These are phyloP conservation scores for Eremobia ochroleuca DNA, from an alignment of 2,888 invertebrate species.

Conservation along the genomic window DNA sequence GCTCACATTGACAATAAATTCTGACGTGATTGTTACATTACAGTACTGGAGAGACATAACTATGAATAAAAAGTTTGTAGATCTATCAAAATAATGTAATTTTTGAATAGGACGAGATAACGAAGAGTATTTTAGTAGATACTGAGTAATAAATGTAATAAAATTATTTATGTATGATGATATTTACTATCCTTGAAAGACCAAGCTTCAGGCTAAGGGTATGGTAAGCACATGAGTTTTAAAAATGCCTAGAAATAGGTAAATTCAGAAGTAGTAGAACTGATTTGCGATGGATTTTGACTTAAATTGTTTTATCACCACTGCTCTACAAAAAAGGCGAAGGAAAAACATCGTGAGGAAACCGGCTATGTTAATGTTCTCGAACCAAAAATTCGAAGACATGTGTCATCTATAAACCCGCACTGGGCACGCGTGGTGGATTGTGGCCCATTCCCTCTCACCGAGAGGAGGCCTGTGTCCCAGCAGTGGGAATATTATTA, in stretches of 20 bases:
- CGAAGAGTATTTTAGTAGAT: not conserved
- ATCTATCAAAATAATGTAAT: not conserved
- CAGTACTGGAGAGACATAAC: not conserved
- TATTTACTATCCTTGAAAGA: not conserved
- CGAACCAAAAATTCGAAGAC: not conserved
- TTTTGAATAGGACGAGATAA: not conserved
- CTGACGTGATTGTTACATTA: conserved; percentile 10
- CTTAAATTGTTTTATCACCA: not conserved
- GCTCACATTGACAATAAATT: conserved; percentile 14
- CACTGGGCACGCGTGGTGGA: not conserved
- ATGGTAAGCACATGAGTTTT: not conserved
- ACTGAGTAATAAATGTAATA: not conserved
- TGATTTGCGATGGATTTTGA: too few species aligned
- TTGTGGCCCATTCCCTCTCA: not conserved
- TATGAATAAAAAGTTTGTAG: not conserved
- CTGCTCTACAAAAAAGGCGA: not conserved
- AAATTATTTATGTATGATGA: not conserved
- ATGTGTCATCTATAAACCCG: not conserved
- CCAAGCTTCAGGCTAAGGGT: not conserved
- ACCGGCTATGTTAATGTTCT: not conserved
- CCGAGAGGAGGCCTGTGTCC: not conserved
- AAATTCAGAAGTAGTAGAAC: not conserved
- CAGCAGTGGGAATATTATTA: not conserved
- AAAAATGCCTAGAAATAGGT: not conserved
- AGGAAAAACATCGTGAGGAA: not conserved